Base-by-base conservation (phyloP, 2,888 invertebrate species). In the Aromia moschata region DNA sequence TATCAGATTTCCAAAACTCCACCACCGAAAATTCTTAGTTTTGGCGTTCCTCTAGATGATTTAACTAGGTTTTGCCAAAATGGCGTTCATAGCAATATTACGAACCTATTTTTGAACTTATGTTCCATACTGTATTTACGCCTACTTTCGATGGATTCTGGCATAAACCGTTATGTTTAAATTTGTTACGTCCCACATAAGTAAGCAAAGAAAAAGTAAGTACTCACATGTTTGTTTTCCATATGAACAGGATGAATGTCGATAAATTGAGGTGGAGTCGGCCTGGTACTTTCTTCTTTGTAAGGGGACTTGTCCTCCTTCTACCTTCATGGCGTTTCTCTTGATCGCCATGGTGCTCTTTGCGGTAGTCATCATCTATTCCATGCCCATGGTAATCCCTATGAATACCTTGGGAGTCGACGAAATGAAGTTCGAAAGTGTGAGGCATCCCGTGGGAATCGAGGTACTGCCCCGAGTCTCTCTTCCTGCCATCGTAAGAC, bases 141-240 rank as follows among this genome's bases (percentile, higher is more conserved):
- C n/a, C n/a, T n/a, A n/a, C n/a, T n/a, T n/a, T n/a, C n/a, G n/a
- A n/a, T n/a, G n/a, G n/a, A n/a, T n/a, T n/a, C n/a, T n/a, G n/a
- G n/a, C n/a, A n/a, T n/a, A n/a, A n/a, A n/a, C n/a, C n/a, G n/a
- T n/a, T n/a, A n/a, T n/a, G n/a, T n/a, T n/a, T n/a, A n/a, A n/a
- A n/a, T n/a, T n/a, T n/a, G n/a, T n/a, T n/a, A n/a, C n/a, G n/a
- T n/a, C n/a, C n/a, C n/a, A n/a, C n/a, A n/a, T n/a, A n/a, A n/a
- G n/a, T n/a, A n/a, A n/a, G n/a, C n/a, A n/a, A n/a, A n/a, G n/a
- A n/a, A n/a, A n/a, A n/a, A n/a, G n/a, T n/a, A 52, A 10, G 10
- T 41, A 76, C 81, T 80, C 68, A 81, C 81, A 70, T 70, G 67
- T 71, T 80, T 81, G 63, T 80, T 81, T 64, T 81, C 81, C 15